These are phyloP conservation scores for Heliconius hortense DNA, from an alignment of 2,888 invertebrate genomes.

Conservation along the genomic window DNA sequence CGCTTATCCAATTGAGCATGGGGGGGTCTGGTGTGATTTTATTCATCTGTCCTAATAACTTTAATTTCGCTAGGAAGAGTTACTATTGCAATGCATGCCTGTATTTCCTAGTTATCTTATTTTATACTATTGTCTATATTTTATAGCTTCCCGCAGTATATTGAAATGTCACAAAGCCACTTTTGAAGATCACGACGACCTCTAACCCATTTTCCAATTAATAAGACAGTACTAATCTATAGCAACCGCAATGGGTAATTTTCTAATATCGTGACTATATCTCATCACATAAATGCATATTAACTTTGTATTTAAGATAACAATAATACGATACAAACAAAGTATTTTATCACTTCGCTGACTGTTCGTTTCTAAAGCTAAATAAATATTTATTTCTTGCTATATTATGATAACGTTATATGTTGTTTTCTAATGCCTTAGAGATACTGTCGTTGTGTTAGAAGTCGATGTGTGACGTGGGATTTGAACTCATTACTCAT, in stretches of 20 bases:
- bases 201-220: background rate
- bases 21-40: constrained; percentile 44
- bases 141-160: no score
- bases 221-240: background rate
- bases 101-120: background rate
- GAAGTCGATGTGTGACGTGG: background rate
- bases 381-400: background rate
- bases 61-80: constrained; percentile 18
- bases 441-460: background rate
- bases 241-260: background rate
- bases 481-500: constrained; percentile 1
- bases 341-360: constrained; percentile 9
- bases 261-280: constrained; percentile 4
- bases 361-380: background rate
- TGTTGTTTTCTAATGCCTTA: background rate
- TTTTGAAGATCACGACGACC: background rate
- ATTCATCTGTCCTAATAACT: constrained; percentile 36
- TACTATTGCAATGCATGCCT: background rate
- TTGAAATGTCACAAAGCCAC: no score
- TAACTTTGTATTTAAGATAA: constrained; percentile 10
- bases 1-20: constrained; percentile 58
- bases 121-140: no score
- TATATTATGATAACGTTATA: background rate
- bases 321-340: constrained; percentile 3
- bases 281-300: background rate